These are phyloP conservation scores for Halichondria panicea DNA, from an alignment of 37 sponge, comb jelly and placozoan species.

Conservation along the genomic window DNA sequence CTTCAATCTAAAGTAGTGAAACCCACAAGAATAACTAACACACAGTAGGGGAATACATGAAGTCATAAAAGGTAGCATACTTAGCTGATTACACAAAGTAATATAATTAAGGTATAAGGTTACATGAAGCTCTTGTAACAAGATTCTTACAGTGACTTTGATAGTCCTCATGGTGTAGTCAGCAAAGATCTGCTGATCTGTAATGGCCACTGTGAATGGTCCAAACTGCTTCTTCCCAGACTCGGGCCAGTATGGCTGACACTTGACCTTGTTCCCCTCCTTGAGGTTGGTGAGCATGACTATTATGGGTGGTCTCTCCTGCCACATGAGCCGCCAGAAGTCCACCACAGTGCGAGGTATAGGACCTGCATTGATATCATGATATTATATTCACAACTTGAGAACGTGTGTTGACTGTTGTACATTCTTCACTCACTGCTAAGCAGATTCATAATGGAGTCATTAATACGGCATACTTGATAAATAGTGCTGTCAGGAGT, in stretches of 20 bases:
- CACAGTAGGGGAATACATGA: too few relatives aligned
- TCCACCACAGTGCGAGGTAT: slow-evolving; percentile 50
- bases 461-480: background rate
- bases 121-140: too few relatives aligned
- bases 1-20: background rate
- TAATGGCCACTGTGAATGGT: slow-evolving; percentile 42
- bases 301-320: slow-evolving; percentile 51
- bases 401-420: too few relatives aligned
- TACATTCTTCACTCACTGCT: too few relatives aligned
- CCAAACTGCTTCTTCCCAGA: slow-evolving; percentile 33
- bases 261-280: slow-evolving; percentile 68
- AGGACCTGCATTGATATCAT: slow-evolving; percentile 42
- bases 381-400: too few relatives aligned
- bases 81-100: too few relatives aligned
- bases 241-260: slow-evolving; percentile 76
- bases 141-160: background rate
- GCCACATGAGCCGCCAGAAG: slow-evolving; percentile 80
- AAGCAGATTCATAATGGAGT: too few relatives aligned
- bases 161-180: slow-evolving; percentile 49
- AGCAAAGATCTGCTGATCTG: slow-evolving; percentile 40
- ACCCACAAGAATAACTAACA: background rate
- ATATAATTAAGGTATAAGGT: too few relatives aligned
- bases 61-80: too few relatives aligned
- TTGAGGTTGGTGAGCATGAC: slow-evolving; percentile 80
- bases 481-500: background rate